Base-by-base conservation (phyloP, 2,797 vertebrate species). In the Tragelaphus eurycerus region DNA sequence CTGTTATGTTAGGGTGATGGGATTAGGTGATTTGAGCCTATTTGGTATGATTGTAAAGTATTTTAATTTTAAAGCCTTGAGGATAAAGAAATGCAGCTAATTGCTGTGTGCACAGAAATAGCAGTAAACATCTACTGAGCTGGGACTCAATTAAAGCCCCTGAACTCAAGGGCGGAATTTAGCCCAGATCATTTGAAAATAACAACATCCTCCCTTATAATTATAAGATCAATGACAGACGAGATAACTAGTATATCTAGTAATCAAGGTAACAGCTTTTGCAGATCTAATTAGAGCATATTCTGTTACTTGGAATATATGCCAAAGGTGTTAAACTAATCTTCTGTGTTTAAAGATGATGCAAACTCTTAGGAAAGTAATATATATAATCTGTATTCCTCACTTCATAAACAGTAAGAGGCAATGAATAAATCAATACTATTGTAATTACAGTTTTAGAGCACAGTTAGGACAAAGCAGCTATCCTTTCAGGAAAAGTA, bases 211-310 rank as follows among this genome's bases (percentile, higher is more conserved):
- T 96, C 76, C 90, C 62, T 94, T 93, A 91, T 95, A 98, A 97
- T 97, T 98, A 97, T 95, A 95, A 92, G 89, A 97, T 98, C 96
- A 96, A 78, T 97, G 97, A 97, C 91, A 93, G 98, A 97, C 95
- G 95, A 95, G 94, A 96, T 97, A 97, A 98, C 98, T 97, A 97
- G 89, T 87, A 52, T 92, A 96, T 98, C 96, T 95, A 34, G 71
- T 97, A 98, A 98, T 97, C 94, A 97, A 98, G 96, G 97, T 97
- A 98, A 95, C 23, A 97, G 95, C 89, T 96, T 98, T 95, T 96
- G 27, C 82, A 94, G 93, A 97, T 95, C 92, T 96, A 97, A 98
- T 98, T 98, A 98, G 96, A 94, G 85, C 76, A 89, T 92, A 94
- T 97, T 95, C 95, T 97, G 34, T 84, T 95, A 67, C 85, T 89